Evolutionary conservation across 2,797 vertebrate species (phyloP).

Genomic region (Lemur catta): DNA sequence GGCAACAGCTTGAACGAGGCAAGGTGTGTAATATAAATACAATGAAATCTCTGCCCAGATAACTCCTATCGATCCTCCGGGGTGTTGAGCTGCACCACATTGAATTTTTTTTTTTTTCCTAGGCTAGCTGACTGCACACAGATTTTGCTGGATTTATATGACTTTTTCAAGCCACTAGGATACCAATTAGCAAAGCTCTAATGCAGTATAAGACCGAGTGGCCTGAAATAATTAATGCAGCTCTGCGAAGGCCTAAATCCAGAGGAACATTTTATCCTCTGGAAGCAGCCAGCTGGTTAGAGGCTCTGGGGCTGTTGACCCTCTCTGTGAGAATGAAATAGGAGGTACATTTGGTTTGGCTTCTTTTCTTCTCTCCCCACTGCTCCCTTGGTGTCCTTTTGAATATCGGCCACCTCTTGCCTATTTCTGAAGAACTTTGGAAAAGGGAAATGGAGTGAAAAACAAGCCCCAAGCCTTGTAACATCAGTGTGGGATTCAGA

Average conservation of each 20-base stretch:
- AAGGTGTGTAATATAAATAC: constrained; percentile 72
- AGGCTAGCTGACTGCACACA: constrained; percentile 18
- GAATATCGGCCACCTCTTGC: background rate
- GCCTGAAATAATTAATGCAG: constrained; percentile 56
- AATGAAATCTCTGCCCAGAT: constrained; percentile 69
- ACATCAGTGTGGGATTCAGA: background rate
- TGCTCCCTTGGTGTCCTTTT: background rate
- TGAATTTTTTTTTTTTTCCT: constrained; percentile 46
- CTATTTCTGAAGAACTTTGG: background rate
- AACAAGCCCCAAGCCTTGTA: background rate
- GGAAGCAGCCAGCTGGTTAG: background rate
- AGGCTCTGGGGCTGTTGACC: background rate
- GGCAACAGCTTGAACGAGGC: constrained; percentile 62
- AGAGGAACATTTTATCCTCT: background rate
- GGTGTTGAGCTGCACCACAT: constrained; percentile 45
- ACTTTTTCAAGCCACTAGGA: constrained; percentile 63
- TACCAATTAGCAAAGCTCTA: constrained; percentile 68
- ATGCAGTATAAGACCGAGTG: constrained; percentile 1
- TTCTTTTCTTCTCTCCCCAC: background rate
- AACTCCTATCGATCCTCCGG: constrained; percentile 61
- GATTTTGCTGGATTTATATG: constrained; percentile 64
- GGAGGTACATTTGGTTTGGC: background rate
- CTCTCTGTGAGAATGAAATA: background rate
- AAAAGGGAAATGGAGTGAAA: constrained; percentile 10
- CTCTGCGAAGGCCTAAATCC: constrained; percentile 39